phyloP scores from a whole-genome alignment of 2,113 vertebrate species.

The Ciconia stormi region DNA sequence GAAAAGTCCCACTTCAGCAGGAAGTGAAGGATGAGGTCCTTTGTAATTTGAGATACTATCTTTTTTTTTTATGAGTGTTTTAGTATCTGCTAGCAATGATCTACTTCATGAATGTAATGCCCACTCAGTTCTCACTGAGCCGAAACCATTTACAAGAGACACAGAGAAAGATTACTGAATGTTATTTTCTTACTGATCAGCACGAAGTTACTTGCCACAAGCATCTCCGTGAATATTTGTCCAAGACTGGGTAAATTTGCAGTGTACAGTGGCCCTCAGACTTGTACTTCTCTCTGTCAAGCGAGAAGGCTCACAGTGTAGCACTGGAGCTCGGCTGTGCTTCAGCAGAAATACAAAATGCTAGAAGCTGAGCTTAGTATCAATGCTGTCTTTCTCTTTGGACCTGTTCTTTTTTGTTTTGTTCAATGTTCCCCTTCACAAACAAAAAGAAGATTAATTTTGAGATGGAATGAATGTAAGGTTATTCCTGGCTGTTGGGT shows the following conservation, averaged over 20 bases:
- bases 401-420: not conserved
- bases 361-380: not conserved
- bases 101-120: constrained; percentile 49
- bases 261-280: constrained; percentile 58
- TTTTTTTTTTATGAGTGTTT: constrained; percentile 23
- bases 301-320: constrained; percentile 25
- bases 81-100: constrained; percentile 35
- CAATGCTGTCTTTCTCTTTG: not conserved
- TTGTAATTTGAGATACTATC: constrained; percentile 26
- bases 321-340: not conserved
- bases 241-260: constrained; percentile 71
- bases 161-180: constrained; percentile 49
- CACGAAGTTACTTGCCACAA: constrained; percentile 74
- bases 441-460: not conserved
- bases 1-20: constrained; percentile 7
- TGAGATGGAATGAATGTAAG: not conserved
- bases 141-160: constrained; percentile 48
- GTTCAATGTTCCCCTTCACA: not conserved
- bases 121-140: constrained; percentile 43
- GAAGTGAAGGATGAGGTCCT: not conserved
- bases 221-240: constrained; percentile 74
- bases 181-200: constrained; percentile 61
- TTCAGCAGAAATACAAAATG: not conserved
- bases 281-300: constrained; percentile 19
- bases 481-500: not conserved